Conservation (phyloP, 2,797 vertebrate genomes). For the Monodelphis domestica region DNA sequence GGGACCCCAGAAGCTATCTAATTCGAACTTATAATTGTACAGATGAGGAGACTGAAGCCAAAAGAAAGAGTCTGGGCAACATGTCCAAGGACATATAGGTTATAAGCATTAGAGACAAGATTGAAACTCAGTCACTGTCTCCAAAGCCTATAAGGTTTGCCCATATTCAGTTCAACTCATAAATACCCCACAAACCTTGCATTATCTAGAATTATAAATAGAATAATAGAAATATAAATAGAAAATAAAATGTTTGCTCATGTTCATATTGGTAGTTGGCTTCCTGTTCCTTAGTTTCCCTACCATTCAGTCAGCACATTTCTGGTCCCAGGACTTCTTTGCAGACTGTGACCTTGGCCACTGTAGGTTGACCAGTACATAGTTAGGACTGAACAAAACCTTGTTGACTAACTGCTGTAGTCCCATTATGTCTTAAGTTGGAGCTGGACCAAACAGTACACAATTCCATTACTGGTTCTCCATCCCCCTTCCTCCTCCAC, state of each 20-base stretch:
- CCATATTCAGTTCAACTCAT: not conserved
- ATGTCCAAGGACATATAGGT: not conserved
- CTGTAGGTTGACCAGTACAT: not conserved
- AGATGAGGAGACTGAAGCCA: not conserved
- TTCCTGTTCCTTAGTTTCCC: not conserved
- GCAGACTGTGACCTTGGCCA: not conserved
- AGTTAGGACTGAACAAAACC: not conserved
- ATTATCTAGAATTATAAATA: conserved; percentile 39
- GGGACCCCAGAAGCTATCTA: not conserved
- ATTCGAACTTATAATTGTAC: not conserved
- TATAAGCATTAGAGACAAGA: not conserved
- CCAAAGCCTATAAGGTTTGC: not conserved
- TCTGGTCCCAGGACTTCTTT: not conserved
- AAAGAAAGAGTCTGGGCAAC: not conserved
- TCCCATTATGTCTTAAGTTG: accelerated
- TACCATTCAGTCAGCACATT: not conserved
- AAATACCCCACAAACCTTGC: not conserved
- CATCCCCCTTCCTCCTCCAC: not conserved
- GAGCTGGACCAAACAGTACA: not conserved
- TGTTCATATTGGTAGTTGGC: not conserved
- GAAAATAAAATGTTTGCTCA: conserved; percentile 11
- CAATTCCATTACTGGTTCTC: not conserved
- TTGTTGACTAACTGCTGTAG: not conserved
- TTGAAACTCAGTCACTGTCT: not conserved
- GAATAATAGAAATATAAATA: too few relatives aligned